Conservation (phyloP, 1,140 invertebrate species). For the Gonioctena quinquepunctata region DNA sequence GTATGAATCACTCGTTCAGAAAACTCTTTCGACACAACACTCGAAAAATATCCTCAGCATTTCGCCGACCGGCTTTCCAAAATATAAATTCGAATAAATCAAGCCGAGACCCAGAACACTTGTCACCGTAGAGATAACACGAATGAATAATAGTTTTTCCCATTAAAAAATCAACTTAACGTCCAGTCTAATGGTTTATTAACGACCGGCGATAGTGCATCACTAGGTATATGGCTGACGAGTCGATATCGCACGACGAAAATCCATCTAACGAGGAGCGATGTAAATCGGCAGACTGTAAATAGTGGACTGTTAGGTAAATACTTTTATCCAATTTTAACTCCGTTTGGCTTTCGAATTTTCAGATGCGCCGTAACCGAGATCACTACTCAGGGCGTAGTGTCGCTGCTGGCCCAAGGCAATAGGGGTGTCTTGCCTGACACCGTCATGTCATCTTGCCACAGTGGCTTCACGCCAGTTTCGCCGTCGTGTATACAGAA, state of each 20-base stretch:
- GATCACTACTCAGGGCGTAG: neutral
- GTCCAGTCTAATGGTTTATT: conserved; percentile 11
- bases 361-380: conserved; percentile 12
- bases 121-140: conserved; percentile 11
- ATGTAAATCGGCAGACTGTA: conserved; percentile 2
- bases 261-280: neutral
- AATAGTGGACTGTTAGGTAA: conserved; percentile 14
- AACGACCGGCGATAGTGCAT: neutral
- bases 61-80: neutral
- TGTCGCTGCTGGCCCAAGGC: neutral
- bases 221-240: neutral
- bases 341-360: conserved; percentile 18
- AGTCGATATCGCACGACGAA: neutral
- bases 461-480: too few species aligned
- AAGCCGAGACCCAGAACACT: conserved; percentile 2
- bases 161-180: conserved; percentile 8
- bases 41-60: conserved; percentile 5
- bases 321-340: conserved; percentile 22
- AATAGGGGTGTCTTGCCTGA: neutral
- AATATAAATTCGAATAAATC: conserved; percentile 13
- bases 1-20: conserved; percentile 5
- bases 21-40: neutral
- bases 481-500: too few species aligned
- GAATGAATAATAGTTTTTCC: conserved; percentile 11
- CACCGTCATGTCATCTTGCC: too few species aligned